Conservation (phyloP, 2,888 invertebrate genomes). For the Panopea generosa region DNA sequence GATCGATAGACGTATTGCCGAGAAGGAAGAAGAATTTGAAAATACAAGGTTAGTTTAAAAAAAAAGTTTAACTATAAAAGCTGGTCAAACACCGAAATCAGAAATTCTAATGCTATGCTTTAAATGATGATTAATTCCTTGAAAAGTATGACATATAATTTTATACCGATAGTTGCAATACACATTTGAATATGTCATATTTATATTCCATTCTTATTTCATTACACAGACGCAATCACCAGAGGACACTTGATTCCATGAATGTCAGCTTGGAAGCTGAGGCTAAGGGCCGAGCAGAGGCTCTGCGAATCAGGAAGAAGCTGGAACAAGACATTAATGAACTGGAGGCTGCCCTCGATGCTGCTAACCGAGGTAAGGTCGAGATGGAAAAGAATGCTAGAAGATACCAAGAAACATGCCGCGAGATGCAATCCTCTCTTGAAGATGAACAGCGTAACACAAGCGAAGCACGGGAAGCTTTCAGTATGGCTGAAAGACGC, state of each 20-base stretch:
- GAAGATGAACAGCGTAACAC: slow-evolving; percentile 99
- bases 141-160: too few species aligned
- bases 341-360: slow-evolving; percentile 99
- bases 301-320: slow-evolving; percentile 99
- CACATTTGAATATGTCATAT: too few species aligned
- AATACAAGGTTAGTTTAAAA: slow-evolving; percentile 91
- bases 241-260: slow-evolving; percentile 99
- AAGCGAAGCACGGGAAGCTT: slow-evolving; percentile 98
- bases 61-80: neutral
- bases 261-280: slow-evolving; percentile 99
- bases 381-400: slow-evolving; percentile 99
- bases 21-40: slow-evolving; percentile 99
- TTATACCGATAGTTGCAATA: too few species aligned
- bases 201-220: too few species aligned
- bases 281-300: slow-evolving; percentile 99
- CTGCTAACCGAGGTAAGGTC: slow-evolving; percentile 99
- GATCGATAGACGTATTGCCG: slow-evolving; percentile 99
- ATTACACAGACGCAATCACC: slow-evolving; percentile 96
- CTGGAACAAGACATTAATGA: slow-evolving; percentile 99
- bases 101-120: too few species aligned
- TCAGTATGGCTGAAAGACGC: slow-evolving; percentile 98
- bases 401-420: slow-evolving; percentile 98
- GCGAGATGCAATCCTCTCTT: slow-evolving; percentile 96
- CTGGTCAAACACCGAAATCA: neutral
- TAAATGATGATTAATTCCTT: too few species aligned